phyloP scores from a whole-genome alignment of 2,113 vertebrate genomes.

The Prietella phreatophila region DNA sequence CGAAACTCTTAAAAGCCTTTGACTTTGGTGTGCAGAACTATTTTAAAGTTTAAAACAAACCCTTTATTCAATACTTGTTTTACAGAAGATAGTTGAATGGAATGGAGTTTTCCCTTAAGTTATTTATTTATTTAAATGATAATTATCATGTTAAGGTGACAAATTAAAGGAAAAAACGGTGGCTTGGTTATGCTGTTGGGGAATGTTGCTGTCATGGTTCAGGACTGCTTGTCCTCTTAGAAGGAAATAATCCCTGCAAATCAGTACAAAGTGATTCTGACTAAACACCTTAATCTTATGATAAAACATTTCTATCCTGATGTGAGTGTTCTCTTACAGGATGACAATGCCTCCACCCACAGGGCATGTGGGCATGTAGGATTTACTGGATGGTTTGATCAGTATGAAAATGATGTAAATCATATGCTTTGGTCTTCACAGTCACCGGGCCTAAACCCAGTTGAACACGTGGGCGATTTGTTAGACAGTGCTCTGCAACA shows the following conservation, averaged over 20 bases:
- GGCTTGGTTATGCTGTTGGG: background rate
- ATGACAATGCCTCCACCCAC: background rate
- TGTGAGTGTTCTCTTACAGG: background rate
- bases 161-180: background rate
- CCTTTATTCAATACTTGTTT: background rate
- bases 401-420: background rate
- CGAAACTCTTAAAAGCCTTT: slow-evolving; percentile 41
- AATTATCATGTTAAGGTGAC: background rate
- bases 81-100: background rate
- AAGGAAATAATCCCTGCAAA: background rate
- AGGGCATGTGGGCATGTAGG: background rate
- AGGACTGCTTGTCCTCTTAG: background rate
- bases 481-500: background rate
- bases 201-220: background rate
- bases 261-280: background rate
- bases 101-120: background rate
- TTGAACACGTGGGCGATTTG: background rate
- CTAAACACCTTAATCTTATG: background rate
- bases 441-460: background rate
- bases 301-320: background rate
- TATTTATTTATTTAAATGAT: background rate
- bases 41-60: background rate
- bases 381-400: background rate
- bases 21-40: slow-evolving; percentile 59
- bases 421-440: background rate